phyloP scores from a whole-genome alignment of 2,888 invertebrate species.

The Hermodice carunculata region DNA sequence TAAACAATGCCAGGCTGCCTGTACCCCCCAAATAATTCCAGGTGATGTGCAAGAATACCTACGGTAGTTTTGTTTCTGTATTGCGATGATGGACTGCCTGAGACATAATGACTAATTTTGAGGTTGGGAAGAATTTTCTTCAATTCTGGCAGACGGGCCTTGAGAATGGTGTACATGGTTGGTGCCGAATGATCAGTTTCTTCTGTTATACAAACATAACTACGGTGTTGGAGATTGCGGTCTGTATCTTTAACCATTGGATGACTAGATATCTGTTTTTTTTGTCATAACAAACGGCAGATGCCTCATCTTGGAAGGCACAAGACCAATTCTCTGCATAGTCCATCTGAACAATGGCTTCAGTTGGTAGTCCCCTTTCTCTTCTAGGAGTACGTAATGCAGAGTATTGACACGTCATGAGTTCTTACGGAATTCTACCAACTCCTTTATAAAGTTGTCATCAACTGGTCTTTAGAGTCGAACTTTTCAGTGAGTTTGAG shows the following conservation, averaged over 20 bases:
- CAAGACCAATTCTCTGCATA: slow-evolving; percentile 70
- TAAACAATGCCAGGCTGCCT: neutral
- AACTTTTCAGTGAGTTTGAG: neutral
- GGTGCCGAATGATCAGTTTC: neutral
- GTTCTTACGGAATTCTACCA: neutral
- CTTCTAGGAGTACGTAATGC: neutral
- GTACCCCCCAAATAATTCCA: neutral
- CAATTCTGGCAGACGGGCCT: neutral
- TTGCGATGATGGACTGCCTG: neutral
- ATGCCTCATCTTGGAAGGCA: slow-evolving; percentile 34
- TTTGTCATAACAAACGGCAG: slow-evolving; percentile 26
- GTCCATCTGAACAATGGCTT: slow-evolving; percentile 71
- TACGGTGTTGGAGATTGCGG: neutral
- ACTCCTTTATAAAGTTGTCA: neutral
- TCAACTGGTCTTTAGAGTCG: neutral
- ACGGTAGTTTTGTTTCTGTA: neutral
- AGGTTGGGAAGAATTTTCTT: neutral
- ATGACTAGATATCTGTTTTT: slow-evolving; percentile 37
- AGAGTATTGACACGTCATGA: neutral
- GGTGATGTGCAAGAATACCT: neutral
- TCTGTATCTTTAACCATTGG: slow-evolving; percentile 26
- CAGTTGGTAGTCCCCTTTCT: neutral
- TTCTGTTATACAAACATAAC: neutral
- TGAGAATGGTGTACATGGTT: neutral
- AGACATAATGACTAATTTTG: neutral